A percentile compares a stretch with the other conserved stretches of the same genome.
Evolutionary conservation across 2,888 invertebrate genomes (phyloP).

Genomic region (Galerucella pusilla): DNA sequence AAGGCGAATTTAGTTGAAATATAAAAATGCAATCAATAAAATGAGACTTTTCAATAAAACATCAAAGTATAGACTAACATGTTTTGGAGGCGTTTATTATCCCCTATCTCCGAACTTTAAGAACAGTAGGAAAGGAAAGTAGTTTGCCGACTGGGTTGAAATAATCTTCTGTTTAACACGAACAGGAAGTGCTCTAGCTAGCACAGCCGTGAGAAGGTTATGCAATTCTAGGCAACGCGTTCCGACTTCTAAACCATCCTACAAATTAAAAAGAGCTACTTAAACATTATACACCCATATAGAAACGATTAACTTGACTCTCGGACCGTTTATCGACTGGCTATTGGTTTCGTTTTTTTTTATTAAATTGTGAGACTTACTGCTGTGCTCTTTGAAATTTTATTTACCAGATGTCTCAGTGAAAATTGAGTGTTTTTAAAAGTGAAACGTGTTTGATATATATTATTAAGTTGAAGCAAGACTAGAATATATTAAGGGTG

Average conservation of each 20-base stretch:
- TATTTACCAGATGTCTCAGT: slow-evolving; percentile 3
- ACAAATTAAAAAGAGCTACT: slow-evolving; percentile 58
- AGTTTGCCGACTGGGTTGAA: slow-evolving; percentile 49
- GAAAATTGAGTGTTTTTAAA: slow-evolving; percentile 9
- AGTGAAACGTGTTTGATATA: background rate
- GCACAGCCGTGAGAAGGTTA: slow-evolving; percentile 56
- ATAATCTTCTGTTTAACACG: slow-evolving; percentile 57
- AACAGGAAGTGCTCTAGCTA: slow-evolving; percentile 55
- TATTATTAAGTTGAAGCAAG: background rate
- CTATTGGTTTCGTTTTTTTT: slow-evolving; percentile 19
- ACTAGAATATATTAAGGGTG: background rate
- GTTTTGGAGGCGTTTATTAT: slow-evolving; percentile 46
- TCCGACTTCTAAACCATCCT: slow-evolving; percentile 58
- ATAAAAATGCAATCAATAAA: slow-evolving; percentile 34
- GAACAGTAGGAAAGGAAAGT: slow-evolving; percentile 45
- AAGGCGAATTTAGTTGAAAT: background rate
- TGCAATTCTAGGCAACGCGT: slow-evolving; percentile 57
- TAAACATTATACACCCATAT: slow-evolving; percentile 33
- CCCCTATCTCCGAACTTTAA: slow-evolving; percentile 45
- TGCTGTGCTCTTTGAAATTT: slow-evolving; percentile 8
- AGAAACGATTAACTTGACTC: slow-evolving; percentile 30
- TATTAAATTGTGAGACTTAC: slow-evolving; percentile 18
- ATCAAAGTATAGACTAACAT: slow-evolving; percentile 44
- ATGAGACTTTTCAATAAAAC: slow-evolving; percentile 35
- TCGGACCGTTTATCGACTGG: slow-evolving; percentile 28